Evolutionary conservation across 1,140 invertebrate species (phyloP).

Genomic region (Lutraria rhynchaena): DNA sequence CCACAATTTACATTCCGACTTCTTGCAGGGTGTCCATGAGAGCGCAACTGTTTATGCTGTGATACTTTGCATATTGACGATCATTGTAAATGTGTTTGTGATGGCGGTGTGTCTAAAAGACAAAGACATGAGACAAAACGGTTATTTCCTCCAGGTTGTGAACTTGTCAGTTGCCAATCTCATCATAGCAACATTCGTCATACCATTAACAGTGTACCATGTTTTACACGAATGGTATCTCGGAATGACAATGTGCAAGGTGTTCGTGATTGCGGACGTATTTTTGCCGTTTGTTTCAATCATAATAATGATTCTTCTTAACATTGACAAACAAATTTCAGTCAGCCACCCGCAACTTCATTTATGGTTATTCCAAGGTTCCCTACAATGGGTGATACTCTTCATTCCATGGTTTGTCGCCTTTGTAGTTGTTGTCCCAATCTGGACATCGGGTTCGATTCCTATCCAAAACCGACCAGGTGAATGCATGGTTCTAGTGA

Average conservation of each 20-base stretch:
- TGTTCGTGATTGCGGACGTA: conserved; percentile 30
- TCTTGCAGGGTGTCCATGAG: conserved; percentile 15
- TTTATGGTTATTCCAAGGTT: conserved; percentile 43
- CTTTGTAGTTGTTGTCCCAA: conserved; percentile 30
- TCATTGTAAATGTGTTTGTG: conserved; percentile 19
- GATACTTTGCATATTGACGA: conserved; percentile 13
- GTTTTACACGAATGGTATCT: conserved; percentile 34
- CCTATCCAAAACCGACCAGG: conserved; percentile 5
- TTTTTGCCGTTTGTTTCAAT: conserved; percentile 32
- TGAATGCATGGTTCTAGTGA: conserved; percentile 28
- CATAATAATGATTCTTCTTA: conserved; percentile 28
- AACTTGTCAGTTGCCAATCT: conserved; percentile 48
- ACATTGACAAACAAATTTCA: conserved; percentile 9
- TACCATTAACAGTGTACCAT: conserved; percentile 47
- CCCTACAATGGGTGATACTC: conserved; percentile 19
- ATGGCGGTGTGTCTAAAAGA: conserved; percentile 9
- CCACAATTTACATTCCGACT: conserved; percentile 5
- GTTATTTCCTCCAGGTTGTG: conserved; percentile 26
- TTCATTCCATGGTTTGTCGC: conserved; percentile 35
- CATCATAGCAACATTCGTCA: conserved; percentile 18
- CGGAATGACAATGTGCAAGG: conserved; percentile 30
- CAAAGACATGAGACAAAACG: background rate
- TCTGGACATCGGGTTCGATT: conserved; percentile 52
- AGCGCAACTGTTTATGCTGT: conserved; percentile 7
- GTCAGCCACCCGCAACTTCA: conserved; percentile 21